Evolutionary conservation across 2,888 invertebrate genomes (phyloP), one percentile per base, ranked within the genome.

Genomic region (Conomelus anceps): DNA sequence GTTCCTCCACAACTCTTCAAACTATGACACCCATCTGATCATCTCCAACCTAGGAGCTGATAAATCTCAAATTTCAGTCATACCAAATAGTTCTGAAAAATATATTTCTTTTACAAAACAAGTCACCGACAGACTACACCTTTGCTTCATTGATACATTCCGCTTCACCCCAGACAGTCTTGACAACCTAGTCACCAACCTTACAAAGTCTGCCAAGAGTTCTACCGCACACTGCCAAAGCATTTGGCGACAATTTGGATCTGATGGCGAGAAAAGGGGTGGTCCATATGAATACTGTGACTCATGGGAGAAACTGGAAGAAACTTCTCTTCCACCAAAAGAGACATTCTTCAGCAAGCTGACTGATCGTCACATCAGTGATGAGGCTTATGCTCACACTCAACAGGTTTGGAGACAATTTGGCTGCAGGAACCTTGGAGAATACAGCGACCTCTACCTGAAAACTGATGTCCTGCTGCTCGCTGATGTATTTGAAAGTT

Each of bases 401-500:
- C 22, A 89, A 88, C 90, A 89, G 0, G 91, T 92, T 0, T 93
- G 92, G 92, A 24, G 41, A 22, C 23, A 86, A 29, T 92, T 92
- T 89, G 88, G 91, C 9, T 91, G 91, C 22, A 90, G 90, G 90
- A 91, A 89, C 7, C 88, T 93, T 1, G 90, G 91, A 0, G 91
- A 92, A 87, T 92, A 92, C 90, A 91, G 91, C 22, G 91, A 92
- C 89, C 87, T 92, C 11, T 92, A 92, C 90, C 92, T 92, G 9
- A 92, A 91, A 90, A 91, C 91, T 26, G 92, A 92, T 91, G 92
- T 92, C 13, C 29, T 92, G 1, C 85, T 92, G 6, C 90, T 92
- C 9, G 90, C 92, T 22, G 92, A 93, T 90, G 90, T 92, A 22
- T 92, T 93, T 91, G 92, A 93, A 91, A 92, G 92, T 90, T 92